phyloP scores from a whole-genome alignment of 2,888 invertebrate genomes.

The Lomographa bimaculata region DNA sequence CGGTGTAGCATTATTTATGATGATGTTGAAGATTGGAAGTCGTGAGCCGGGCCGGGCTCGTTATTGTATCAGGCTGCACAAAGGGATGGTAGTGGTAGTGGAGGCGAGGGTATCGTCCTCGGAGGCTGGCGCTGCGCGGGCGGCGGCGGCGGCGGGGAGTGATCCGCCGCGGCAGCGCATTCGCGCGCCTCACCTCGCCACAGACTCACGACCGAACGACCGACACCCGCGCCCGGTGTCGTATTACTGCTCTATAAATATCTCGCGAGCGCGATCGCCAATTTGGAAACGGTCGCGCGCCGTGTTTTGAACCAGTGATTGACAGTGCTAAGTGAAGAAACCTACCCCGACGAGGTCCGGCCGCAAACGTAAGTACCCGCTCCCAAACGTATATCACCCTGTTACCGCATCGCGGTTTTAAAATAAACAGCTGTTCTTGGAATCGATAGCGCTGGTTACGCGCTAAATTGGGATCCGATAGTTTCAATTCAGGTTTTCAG shows the following conservation, averaged over 20 bases:
- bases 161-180: slow-evolving; percentile 42
- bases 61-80: too few species aligned
- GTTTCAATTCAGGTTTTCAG: slow-evolving; percentile 46
- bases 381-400: slow-evolving; percentile 37
- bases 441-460: slow-evolving; percentile 65
- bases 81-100: too few species aligned
- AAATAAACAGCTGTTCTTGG: slow-evolving; percentile 79
- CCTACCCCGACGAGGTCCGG: slow-evolving; percentile 53
- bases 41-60: slow-evolving; percentile 26
- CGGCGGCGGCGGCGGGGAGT: slow-evolving; percentile 20
- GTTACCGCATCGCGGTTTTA: slow-evolving; percentile 68
- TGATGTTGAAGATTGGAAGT: slow-evolving; percentile 17
- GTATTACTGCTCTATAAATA: slow-evolving; percentile 82
- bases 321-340: slow-evolving; percentile 80
- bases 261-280: slow-evolving; percentile 79
- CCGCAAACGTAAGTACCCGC: slow-evolving; percentile 66
- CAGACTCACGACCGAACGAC: slow-evolving; percentile 68
- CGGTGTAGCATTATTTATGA: slow-evolving; percentile 10
- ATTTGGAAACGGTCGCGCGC: slow-evolving; percentile 79
- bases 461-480: slow-evolving; percentile 70
- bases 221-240: slow-evolving; percentile 77
- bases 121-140: slow-evolving; percentile 39
- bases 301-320: slow-evolving; percentile 82
- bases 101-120: slow-evolving; percentile 69
- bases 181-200: slow-evolving; percentile 70